phyloP scores from a whole-genome alignment of 2,888 invertebrate species.

The Chaetoderma sp. region DNA sequence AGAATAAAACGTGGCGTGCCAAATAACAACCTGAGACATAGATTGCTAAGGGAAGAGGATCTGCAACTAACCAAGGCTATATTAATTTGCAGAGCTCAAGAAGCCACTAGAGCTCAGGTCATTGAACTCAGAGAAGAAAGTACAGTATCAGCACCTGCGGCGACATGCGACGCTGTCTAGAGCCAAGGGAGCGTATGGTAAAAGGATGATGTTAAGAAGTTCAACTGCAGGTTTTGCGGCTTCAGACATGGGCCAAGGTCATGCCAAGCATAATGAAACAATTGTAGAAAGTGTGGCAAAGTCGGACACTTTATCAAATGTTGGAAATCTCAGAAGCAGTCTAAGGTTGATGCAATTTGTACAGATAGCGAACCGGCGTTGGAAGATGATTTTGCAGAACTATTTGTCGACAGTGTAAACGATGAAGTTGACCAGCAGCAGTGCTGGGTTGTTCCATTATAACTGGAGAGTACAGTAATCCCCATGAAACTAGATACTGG shows the following conservation, averaged over 20 bases:
- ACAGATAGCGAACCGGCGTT: neutral
- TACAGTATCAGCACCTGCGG: neutral
- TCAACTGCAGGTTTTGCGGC: slow-evolving; percentile 1
- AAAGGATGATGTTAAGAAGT: neutral
- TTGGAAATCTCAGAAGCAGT: slow-evolving; percentile 4
- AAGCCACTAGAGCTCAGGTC: slow-evolving; percentile 9
- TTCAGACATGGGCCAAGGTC: neutral
- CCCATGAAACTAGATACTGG: slow-evolving; percentile 20
- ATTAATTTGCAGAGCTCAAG: slow-evolving; percentile 25
- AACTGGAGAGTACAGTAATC: slow-evolving; percentile 2
- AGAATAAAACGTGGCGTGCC: slow-evolving; percentile 27
- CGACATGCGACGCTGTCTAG: neutral
- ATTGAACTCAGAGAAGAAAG: slow-evolving; percentile 5
- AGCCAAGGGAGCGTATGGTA: neutral
- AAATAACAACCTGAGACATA: slow-evolving; percentile 13
- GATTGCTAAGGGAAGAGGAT: slow-evolving; percentile 25
- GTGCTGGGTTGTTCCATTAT: slow-evolving; percentile 7
- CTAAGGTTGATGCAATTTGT: neutral
- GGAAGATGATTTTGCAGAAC: neutral
- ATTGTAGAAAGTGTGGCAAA: slow-evolving; percentile 7
- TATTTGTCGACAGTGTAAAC: slow-evolving; percentile 15
- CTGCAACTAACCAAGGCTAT: slow-evolving; percentile 21
- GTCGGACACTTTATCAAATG: too few species aligned
- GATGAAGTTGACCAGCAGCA: neutral
- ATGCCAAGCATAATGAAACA: slow-evolving; percentile 12